Conservation (phyloP, 2,797 vertebrate species). For the Pangasius mekongensis region DNA sequence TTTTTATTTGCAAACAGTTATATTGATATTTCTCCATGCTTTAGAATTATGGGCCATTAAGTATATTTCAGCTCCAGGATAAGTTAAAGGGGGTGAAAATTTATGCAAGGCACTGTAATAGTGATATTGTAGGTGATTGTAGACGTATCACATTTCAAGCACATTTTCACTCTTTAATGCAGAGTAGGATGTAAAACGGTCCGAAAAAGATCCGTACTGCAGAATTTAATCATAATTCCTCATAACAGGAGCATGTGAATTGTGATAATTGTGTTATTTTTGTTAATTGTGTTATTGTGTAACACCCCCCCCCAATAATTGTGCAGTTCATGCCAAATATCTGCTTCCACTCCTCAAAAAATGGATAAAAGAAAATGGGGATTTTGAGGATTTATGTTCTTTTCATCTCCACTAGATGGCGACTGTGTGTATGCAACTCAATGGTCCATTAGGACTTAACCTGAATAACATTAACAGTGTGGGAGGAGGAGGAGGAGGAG, state of each 20-base stretch:
- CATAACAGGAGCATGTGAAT: background rate
- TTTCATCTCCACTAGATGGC: constrained; percentile 43
- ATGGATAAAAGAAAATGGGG: background rate
- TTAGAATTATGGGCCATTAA: background rate
- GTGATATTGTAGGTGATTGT: background rate
- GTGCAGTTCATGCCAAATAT: background rate
- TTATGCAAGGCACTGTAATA: background rate
- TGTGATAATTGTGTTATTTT: background rate
- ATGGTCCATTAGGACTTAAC: background rate
- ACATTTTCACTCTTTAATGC: background rate
- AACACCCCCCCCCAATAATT: no score
- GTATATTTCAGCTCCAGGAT: background rate
- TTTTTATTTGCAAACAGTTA: background rate
- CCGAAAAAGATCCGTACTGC: background rate
- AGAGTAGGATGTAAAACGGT: background rate
- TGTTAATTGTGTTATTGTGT: background rate
- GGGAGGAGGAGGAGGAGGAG: background rate
- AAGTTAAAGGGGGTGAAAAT: no score
- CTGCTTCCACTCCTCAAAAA: background rate
- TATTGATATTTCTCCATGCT: background rate
- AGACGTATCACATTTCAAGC: background rate
- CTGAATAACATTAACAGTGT: background rate
- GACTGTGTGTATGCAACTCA: constrained; percentile 7
- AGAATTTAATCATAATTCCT: background rate
- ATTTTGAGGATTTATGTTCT: constrained; percentile 6